phyloP scores from a whole-genome alignment of 2,888 invertebrate genomes.

The Microplitis manilae region DNA sequence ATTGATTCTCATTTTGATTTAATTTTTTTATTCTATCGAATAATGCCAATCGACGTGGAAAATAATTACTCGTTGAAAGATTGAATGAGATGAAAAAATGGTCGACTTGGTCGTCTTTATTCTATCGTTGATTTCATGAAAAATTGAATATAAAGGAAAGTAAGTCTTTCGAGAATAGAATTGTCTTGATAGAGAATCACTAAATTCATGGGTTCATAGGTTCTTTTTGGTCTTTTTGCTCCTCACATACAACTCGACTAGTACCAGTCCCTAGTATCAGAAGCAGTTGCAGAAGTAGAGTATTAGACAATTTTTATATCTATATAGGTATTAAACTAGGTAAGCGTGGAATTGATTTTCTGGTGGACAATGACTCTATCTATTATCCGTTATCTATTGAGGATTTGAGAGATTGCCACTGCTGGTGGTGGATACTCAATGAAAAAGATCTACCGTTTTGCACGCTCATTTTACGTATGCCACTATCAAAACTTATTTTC shows the following conservation, averaged over 20 bases:
- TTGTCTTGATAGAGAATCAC: conserved; percentile 37
- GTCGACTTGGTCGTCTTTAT: background rate
- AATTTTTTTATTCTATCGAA: background rate
- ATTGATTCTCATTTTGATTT: conserved; percentile 7
- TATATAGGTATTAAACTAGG: conserved; percentile 32
- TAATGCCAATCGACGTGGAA: conserved; percentile 17
- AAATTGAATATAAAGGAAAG: conserved; percentile 45
- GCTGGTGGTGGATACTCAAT: conserved; percentile 39
- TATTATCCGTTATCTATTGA: conserved; percentile 53
- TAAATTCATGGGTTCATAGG: conserved; percentile 27
- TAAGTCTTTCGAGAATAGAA: conserved; percentile 41
- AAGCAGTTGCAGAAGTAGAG: background rate
- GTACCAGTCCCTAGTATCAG: background rate
- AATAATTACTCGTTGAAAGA: conserved; percentile 33
- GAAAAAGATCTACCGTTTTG: conserved; percentile 26
- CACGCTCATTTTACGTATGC: conserved; percentile 7
- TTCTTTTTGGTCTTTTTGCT: conserved; percentile 22
- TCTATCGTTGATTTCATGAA: conserved; percentile 37
- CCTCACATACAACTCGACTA: conserved; percentile 35
- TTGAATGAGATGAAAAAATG: conserved; percentile 29
- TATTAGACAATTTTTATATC: background rate
- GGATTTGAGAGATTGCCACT: conserved; percentile 37
- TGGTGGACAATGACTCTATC: conserved; percentile 53
- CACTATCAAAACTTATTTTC: background rate
- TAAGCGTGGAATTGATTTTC: conserved; percentile 50